These are phyloP conservation scores for Tipula vernalis DNA, from an alignment of 2,888 invertebrate species.

Conservation along the genomic window DNA sequence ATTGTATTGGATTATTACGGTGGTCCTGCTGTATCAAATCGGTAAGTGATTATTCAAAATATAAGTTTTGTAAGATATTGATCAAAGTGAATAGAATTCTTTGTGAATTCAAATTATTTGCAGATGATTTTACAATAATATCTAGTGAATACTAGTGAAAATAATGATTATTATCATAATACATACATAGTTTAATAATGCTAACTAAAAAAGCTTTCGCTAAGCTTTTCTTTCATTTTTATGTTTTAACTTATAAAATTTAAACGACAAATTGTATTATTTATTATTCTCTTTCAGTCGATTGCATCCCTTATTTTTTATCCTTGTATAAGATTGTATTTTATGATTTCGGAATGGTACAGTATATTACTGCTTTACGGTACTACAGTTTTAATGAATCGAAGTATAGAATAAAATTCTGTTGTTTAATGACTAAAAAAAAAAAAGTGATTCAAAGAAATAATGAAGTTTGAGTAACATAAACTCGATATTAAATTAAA, in stretches of 20 bases:
- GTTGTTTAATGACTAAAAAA: neutral
- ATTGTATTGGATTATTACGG: neutral
- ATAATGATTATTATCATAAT: too few relatives aligned
- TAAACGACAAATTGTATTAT: neutral
- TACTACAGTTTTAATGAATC: neutral
- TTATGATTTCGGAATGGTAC: neutral
- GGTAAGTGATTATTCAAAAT: neutral
- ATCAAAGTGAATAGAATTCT: neutral
- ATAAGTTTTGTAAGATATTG: neutral
- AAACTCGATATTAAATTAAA: neutral
- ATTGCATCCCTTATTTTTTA: neutral
- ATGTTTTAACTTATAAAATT: neutral
- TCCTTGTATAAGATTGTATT: neutral
- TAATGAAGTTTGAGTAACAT: neutral
- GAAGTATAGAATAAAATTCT: neutral
- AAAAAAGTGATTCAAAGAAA: neutral
- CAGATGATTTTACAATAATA: neutral
- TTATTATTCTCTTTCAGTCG: neutral
- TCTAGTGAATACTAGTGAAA: too few relatives aligned
- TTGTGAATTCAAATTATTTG: neutral
- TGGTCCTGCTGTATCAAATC: neutral
- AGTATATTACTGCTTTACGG: neutral
- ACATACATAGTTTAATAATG: too few relatives aligned
- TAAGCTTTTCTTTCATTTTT: neutral
- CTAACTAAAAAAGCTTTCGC: neutral